phyloP scores from a whole-genome alignment of 1,140 invertebrate species.

The Philopotamus ludificatus region DNA sequence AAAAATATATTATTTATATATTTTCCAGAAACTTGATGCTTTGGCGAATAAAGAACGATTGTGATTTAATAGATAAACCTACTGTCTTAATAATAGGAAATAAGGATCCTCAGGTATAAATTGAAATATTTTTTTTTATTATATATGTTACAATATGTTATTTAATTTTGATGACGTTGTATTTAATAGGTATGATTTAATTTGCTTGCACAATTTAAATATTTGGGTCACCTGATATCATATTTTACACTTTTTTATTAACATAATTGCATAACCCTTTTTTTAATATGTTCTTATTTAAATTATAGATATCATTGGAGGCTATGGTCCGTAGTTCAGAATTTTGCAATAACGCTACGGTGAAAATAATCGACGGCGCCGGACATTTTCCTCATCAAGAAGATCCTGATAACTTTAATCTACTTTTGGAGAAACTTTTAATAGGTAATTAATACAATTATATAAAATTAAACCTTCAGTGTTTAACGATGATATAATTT shows the following conservation, averaged over 20 bases:
- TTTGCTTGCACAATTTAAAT: no score
- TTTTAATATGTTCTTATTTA: slow-evolving; percentile 9
- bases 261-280: background rate
- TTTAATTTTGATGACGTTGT: no score
- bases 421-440: slow-evolving; percentile 67
- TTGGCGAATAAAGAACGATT: slow-evolving; percentile 46
- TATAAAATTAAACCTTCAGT: no score
- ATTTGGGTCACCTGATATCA: no score
- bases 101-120: slow-evolving; percentile 55
- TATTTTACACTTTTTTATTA: no score
- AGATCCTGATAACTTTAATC: slow-evolving; percentile 65
- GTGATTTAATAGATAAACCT: slow-evolving; percentile 51
- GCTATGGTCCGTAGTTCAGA: slow-evolving; percentile 66
- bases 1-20: background rate
- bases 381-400: slow-evolving; percentile 81
- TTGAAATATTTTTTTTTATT: background rate
- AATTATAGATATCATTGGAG: slow-evolving; percentile 53
- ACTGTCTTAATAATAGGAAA: slow-evolving; percentile 70
- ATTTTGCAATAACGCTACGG: slow-evolving; percentile 61
- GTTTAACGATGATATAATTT: no score
- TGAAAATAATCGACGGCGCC: slow-evolving; percentile 66
- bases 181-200: no score
- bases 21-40: slow-evolving; percentile 56
- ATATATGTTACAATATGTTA: no score
- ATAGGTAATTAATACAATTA: no score